These are phyloP conservation scores for Cossypha heuglini DNA, from an alignment of 2,797 vertebrate species.

Conservation along the genomic window DNA sequence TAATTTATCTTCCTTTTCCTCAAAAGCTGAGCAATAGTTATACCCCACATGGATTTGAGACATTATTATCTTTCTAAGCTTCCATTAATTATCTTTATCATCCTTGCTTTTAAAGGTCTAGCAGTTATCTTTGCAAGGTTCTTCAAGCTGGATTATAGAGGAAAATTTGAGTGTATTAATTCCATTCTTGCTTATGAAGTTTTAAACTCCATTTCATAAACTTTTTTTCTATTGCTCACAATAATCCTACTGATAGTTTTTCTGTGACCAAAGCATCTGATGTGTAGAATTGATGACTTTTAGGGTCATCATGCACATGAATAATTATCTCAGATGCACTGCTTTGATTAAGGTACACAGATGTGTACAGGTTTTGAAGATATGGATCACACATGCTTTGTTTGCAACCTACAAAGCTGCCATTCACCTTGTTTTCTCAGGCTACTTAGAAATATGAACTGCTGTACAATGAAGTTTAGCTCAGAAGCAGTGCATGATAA, in stretches of 20 bases:
- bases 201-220: slow-evolving; percentile 32
- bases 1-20: slow-evolving; percentile 62
- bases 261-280: neutral
- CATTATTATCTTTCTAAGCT: slow-evolving; percentile 56
- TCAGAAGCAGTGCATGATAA: neutral
- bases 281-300: neutral
- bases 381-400: neutral
- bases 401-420: neutral
- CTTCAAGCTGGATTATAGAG: slow-evolving; percentile 24
- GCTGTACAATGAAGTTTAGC: neutral
- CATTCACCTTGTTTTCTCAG: neutral
- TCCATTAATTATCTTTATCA: slow-evolving; percentile 64
- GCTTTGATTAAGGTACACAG: neutral
- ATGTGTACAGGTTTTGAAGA: neutral
- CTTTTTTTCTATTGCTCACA: neutral
- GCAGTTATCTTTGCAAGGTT: slow-evolving; percentile 41
- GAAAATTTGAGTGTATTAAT: slow-evolving; percentile 9
- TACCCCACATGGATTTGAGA: slow-evolving; percentile 43
- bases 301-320: neutral
- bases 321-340: neutral
- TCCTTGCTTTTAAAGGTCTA: slow-evolving; percentile 53
- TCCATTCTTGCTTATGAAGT: neutral
- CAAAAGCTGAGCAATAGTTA: slow-evolving; percentile 52
- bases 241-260: neutral
- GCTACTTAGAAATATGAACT: neutral